Conservation (phyloP, 2,113 vertebrate genomes). For the Megatriorchis doriae region DNA sequence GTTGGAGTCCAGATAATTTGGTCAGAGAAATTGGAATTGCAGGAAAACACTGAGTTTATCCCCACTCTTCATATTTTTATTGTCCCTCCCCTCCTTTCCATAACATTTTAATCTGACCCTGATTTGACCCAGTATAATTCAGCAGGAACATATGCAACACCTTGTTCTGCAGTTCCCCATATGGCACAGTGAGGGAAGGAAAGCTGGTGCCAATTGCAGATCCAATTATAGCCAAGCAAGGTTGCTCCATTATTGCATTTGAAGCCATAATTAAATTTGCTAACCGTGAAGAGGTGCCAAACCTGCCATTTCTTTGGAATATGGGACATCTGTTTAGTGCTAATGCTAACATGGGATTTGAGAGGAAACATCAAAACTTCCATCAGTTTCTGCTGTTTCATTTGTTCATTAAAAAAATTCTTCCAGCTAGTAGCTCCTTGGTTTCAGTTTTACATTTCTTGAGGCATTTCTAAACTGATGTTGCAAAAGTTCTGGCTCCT, state of each 20-base stretch:
- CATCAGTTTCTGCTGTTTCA: not conserved
- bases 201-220: slow-evolving; percentile 63
- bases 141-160: slow-evolving; percentile 48
- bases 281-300: slow-evolving; percentile 64
- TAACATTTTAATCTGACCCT: slow-evolving; percentile 10
- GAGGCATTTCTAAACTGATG: not conserved
- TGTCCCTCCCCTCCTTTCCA: not conserved
- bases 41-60: not conserved
- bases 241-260: slow-evolving; percentile 72
- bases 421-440: not conserved
- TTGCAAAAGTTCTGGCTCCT: not conserved
- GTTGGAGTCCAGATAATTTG: not conserved
- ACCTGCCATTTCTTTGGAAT: slow-evolving; percentile 59
- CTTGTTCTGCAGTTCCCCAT: slow-evolving; percentile 60
- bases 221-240: slow-evolving; percentile 71
- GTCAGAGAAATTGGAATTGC: not conserved
- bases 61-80: not conserved
- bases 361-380: slow-evolving; percentile 13
- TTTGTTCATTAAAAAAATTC: not conserved
- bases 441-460: not conserved
- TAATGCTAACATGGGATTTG: slow-evolving; percentile 17
- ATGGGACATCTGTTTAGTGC: slow-evolving; percentile 67
- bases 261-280: slow-evolving; percentile 72
- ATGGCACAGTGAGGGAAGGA: slow-evolving; percentile 59
- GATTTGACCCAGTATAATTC: slow-evolving; percentile 4